Evolutionary conservation across 2,113 vertebrate genomes (phyloP), one percentile per base, ranked within the genome.

Genomic region (Tympanuchus pallidicinctus): DNA sequence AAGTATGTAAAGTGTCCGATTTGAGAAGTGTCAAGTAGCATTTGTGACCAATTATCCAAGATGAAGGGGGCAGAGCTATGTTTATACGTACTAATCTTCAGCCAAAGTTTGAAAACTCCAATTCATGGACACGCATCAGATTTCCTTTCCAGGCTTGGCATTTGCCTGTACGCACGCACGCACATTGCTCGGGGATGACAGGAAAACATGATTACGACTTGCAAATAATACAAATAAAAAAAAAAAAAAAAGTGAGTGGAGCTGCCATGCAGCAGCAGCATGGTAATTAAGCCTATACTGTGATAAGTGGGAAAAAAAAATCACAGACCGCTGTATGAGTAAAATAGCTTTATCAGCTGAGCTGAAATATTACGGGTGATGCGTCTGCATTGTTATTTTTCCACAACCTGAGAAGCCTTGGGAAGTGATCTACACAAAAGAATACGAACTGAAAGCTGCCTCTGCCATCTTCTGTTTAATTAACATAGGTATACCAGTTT

Each of bases 21-120:
- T 91, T 95, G 96, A 97, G 97, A 98, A 96, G 97, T 97, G 97
- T 97, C 97, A 97, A 97, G 97, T 96, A 97, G 96, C 98, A 97
- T 98, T 98, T 98, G 98, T 96, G 98, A 98, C 97, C 97, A 98
- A 98, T 98, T 98, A 98, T 95, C 94, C 97, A 97, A 96, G 95
- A 95, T 84, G 94, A 96, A 95, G 96, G 92, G 96, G 96, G 92
- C 93, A 93, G 93, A 93, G 93, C 88, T 97, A 96, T 97, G 96
- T 97, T 97, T 98, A 97, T 95, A 97, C 75, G 92, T 93, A 90
- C 93, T 94, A 97, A 95, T 94, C 96, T 85, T 94, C 96, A 96
- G 96, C 96, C 96, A 92, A 95, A 93, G 95, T 97, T 90, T 91
- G 81, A 95, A 97, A 96, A 96, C 92, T 94, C 93, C 61, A 72